These are phyloP conservation scores for Cuculus canorus DNA, from an alignment of 2,797 vertebrate genomes.

Conservation along the genomic window DNA sequence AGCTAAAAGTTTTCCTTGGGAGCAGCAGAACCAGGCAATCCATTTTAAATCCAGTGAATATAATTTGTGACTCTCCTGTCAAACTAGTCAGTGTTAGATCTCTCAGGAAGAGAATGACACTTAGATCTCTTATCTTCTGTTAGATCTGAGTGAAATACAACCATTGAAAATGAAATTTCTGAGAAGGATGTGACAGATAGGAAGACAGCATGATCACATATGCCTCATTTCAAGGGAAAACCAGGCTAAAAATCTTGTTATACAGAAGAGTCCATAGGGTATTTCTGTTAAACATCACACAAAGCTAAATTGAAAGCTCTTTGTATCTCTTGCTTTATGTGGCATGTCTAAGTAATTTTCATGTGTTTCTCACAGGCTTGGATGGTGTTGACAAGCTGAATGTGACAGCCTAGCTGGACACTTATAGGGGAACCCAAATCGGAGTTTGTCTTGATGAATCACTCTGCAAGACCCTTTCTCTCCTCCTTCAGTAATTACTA, in stretches of 20 bases:
- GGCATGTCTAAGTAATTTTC: not conserved
- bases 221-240: not conserved
- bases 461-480: not conserved
- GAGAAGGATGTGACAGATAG: not conserved
- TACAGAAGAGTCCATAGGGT: not conserved
- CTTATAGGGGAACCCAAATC: not conserved
- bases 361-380: not conserved
- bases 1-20: not conserved
- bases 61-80: not conserved
- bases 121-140: not conserved
- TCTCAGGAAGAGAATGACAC: not conserved
- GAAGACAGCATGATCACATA: not conserved
- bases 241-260: slow-evolving; percentile 19
- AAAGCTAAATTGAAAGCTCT: slow-evolving; percentile 19
- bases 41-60: not conserved
- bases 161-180: not conserved
- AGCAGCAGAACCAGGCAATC: not conserved
- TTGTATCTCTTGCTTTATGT: not conserved
- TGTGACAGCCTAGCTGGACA: not conserved
- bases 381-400: not conserved
- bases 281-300: slow-evolving; percentile 15
- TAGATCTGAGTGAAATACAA: not conserved
- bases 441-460: not conserved
- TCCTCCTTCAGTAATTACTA: not conserved
- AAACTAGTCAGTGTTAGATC: not conserved